Conservation (phyloP, 2,888 invertebrate genomes). For the Flexamia atlantica region DNA sequence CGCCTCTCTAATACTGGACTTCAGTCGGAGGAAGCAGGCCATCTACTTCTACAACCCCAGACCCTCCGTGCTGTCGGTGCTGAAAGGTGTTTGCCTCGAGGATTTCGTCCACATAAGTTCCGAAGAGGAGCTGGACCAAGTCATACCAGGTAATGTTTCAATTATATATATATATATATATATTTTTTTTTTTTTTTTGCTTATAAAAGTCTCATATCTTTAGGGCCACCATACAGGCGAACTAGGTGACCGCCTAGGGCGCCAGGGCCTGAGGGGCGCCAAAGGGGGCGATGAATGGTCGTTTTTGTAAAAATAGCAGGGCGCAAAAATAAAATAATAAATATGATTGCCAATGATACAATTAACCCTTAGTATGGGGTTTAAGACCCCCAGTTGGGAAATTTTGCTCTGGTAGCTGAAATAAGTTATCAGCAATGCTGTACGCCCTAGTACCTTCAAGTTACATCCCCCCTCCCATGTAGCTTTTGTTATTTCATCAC, state of each 20-base stretch:
- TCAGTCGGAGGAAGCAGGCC: slow-evolving; percentile 84
- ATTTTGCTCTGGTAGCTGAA: too few species aligned
- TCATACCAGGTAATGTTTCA: slow-evolving; percentile 72
- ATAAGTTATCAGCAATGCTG: too few species aligned
- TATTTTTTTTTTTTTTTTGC: neutral
- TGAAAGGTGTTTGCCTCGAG: slow-evolving; percentile 82
- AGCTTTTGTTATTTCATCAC: too few species aligned
- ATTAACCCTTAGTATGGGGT: too few species aligned
- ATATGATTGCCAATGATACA: too few species aligned
- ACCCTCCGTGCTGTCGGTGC: slow-evolving; percentile 82
- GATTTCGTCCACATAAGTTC: slow-evolving; percentile 80
- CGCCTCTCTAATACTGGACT: slow-evolving; percentile 85
- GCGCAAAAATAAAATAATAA: too few species aligned
- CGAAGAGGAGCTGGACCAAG: slow-evolving; percentile 79
- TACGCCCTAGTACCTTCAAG: too few species aligned
- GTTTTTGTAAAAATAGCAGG: neutral
- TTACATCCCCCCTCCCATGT: too few species aligned
- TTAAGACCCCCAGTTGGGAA: too few species aligned
- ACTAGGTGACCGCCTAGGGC: too few species aligned
- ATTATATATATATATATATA: neutral
- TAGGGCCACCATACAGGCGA: neutral
- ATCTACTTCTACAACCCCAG: slow-evolving; percentile 84
- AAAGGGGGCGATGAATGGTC: too few species aligned
- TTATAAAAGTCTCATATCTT: neutral
- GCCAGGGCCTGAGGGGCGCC: too few species aligned